These are phyloP conservation scores for Arvicanthis niloticus DNA, from an alignment of 2,113 vertebrate genomes.

Conservation along the genomic window DNA sequence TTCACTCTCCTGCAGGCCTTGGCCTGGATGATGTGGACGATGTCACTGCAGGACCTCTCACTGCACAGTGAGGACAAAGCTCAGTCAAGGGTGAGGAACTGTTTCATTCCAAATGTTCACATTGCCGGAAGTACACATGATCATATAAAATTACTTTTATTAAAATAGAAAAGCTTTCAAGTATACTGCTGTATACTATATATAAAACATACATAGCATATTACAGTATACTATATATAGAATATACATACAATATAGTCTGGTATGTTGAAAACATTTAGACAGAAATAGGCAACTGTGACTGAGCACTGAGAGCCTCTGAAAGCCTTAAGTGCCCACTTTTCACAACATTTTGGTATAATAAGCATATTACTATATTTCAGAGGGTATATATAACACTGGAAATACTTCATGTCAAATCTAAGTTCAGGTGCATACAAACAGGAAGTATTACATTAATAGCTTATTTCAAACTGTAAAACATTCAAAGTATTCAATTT, in stretches of 20 bases:
- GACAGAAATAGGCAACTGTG: slow-evolving; percentile 83
- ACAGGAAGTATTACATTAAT: slow-evolving; percentile 86
- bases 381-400: slow-evolving; percentile 93
- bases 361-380: slow-evolving; percentile 86
- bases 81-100: neutral
- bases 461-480: slow-evolving; percentile 87
- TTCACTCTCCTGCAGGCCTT: neutral
- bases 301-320: slow-evolving; percentile 78
- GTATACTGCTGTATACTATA: slow-evolving; percentile 76
- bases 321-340: slow-evolving; percentile 86
- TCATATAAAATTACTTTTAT: slow-evolving; percentile 85
- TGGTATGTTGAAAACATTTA: slow-evolving; percentile 80
- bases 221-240: slow-evolving; percentile 46
- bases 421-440: slow-evolving; percentile 87
- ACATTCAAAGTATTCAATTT: slow-evolving; percentile 89
- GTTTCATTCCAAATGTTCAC: slow-evolving; percentile 28
- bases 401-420: slow-evolving; percentile 90
- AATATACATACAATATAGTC: neutral
- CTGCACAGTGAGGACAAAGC: neutral
- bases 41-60: neutral
- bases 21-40: neutral
- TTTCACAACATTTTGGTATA: slow-evolving; percentile 88
- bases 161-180: slow-evolving; percentile 89
- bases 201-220: slow-evolving; percentile 68
- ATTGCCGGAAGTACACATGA: slow-evolving; percentile 49